Percentiles rank a stretch among this genome's conserved stretches.
Conservation (phyloP, 2,888 invertebrate species). For the Meandrusa payeni region DNA sequence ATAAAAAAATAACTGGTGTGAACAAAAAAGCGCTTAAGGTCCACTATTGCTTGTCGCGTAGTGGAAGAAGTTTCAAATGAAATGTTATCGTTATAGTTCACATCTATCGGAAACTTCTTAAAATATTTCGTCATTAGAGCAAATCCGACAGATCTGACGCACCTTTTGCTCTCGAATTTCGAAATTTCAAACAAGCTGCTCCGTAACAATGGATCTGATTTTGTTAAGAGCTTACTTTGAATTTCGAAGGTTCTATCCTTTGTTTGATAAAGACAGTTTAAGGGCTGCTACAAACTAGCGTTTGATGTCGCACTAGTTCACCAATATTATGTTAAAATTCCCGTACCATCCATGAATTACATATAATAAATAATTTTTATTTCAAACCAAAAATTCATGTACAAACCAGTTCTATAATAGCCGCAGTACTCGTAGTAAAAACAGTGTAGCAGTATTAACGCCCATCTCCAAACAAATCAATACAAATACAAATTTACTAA, state of each 20-base stretch:
- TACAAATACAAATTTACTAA: no score
- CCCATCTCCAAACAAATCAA: no score
- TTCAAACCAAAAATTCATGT: no score
- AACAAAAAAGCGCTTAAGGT: no score
- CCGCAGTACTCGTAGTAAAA: no score
- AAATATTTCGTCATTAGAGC: constrained; percentile 12
- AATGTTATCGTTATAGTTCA: neutral
- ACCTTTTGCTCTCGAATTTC: constrained; percentile 28
- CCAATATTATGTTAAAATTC: no score
- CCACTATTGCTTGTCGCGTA: no score
- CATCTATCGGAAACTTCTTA: constrained; percentile 7
- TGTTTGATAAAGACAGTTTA: constrained; percentile 13
- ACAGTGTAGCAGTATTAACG: no score
- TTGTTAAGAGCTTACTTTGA: constrained; percentile 20
- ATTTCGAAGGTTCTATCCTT: constrained; percentile 15
- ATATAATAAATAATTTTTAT: no score
- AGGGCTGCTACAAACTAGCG: constrained; percentile 1
- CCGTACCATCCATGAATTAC: no score
- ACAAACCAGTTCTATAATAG: no score
- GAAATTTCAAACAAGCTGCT: constrained; percentile 23
- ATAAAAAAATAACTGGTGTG: neutral
- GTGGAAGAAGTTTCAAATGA: constrained; percentile 1
- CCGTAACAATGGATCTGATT: constrained; percentile 19
- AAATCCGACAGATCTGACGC: constrained; percentile 28
- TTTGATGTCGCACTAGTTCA: no score